Conservation (phyloP, 1,140 invertebrate genomes). For the Drosophila arawakana region DNA sequence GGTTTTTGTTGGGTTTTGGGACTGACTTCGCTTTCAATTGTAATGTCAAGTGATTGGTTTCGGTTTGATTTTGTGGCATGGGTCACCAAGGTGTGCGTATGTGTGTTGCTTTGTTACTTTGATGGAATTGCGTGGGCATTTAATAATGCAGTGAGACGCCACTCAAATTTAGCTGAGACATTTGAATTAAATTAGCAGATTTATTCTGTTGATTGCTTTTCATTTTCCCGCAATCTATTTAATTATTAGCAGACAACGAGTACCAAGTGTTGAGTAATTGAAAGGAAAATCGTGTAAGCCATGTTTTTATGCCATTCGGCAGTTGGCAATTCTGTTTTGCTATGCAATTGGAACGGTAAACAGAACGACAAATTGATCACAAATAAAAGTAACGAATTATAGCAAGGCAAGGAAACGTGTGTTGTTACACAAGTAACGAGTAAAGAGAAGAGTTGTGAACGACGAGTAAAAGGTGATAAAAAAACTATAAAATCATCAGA, state of each 20-base stretch:
- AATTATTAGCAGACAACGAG: constrained; percentile 3
- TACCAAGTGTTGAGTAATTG: constrained; percentile 16
- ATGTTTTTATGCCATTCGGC: neutral
- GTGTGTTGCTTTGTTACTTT: constrained; percentile 42
- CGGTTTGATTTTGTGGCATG: constrained; percentile 17
- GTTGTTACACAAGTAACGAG: neutral
- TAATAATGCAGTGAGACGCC: constrained; percentile 63
- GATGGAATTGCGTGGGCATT: constrained; percentile 63
- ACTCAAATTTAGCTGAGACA: constrained; percentile 48
- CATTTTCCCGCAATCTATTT: neutral
- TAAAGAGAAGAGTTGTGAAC: too few species aligned
- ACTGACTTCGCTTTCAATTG: constrained; percentile 62
- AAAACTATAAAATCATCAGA: too few species aligned
- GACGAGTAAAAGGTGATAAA: too few species aligned
- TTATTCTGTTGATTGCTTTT: constrained; percentile 24
- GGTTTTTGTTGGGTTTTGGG: constrained; percentile 34
- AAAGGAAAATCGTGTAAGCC: constrained; percentile 52
- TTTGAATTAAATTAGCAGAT: constrained; percentile 68
- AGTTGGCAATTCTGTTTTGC: neutral
- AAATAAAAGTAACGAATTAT: neutral
- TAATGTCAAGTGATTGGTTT: constrained; percentile 77
- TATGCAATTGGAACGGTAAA: neutral
- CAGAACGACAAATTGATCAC: too few species aligned
- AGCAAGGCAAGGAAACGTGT: neutral
- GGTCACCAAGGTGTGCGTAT: neutral